Conservation (phyloP, 30 jellyfish, hydroid and myxozoan genomes). For the Aurelia sp. region DNA sequence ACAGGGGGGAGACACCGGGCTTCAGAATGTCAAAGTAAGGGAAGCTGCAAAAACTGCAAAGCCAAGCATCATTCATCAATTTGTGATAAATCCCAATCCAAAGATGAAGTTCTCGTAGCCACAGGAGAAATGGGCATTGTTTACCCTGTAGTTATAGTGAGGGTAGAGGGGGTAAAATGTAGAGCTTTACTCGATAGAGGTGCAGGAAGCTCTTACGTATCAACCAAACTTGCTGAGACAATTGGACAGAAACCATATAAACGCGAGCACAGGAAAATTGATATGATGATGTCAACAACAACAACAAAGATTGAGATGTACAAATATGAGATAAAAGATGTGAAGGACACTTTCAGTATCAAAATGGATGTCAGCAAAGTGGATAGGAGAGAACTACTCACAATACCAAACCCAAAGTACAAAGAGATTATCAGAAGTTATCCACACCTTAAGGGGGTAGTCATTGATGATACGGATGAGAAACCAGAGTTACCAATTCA, state of each 20-base stretch:
- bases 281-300: constrained; percentile 45
- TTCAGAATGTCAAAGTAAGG: too few relatives aligned
- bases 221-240: constrained; percentile 3
- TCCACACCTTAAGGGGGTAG: constrained; percentile 16
- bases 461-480: constrained; percentile 6
- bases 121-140: constrained; percentile 31
- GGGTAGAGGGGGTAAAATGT: constrained; percentile 49
- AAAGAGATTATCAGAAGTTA: not conserved
- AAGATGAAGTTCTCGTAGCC: constrained; percentile 19
- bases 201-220: constrained; percentile 61
- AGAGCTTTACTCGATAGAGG: constrained; percentile 60
- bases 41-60: constrained; percentile 54
- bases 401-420: constrained; percentile 61
- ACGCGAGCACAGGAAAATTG: constrained; percentile 23
- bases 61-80: constrained; percentile 73
- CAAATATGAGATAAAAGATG: constrained; percentile 12
- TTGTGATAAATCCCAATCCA: constrained; percentile 49
- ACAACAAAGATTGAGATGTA: constrained; percentile 36
- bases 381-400: constrained; percentile 20
- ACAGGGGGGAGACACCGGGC: constrained; percentile 75
- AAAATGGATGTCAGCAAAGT: constrained; percentile 42
- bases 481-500: constrained; percentile 63
- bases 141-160: constrained; percentile 54
- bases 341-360: not conserved
- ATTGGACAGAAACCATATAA: constrained; percentile 27